These are phyloP conservation scores for Heteractis magnifica DNA, from an alignment of 92 coral and sea anemone genomes.

Conservation along the genomic window DNA sequence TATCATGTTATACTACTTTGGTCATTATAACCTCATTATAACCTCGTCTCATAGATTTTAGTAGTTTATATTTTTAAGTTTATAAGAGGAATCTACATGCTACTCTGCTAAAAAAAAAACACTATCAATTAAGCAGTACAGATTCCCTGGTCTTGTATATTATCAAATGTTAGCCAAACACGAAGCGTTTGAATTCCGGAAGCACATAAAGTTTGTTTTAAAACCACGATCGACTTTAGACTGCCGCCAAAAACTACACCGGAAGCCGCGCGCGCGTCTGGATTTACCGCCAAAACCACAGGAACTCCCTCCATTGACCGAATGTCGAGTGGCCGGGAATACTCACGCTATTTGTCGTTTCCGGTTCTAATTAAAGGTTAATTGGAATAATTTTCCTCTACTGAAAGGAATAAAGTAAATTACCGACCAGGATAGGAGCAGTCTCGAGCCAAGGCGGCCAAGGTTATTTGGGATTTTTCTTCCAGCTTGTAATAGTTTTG, in stretches of 20 bases:
- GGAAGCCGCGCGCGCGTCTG: slow-evolving; percentile 26
- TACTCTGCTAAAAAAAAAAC: too few relatives aligned
- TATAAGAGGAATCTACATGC: too few relatives aligned
- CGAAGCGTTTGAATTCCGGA: slow-evolving; percentile 17
- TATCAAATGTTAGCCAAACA: neutral
- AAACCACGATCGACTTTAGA: slow-evolving; percentile 23
- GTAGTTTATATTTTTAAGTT: too few relatives aligned
- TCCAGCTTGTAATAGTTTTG: too few relatives aligned
- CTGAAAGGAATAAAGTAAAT: neutral
- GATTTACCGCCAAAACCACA: slow-evolving; percentile 24
- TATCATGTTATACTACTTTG: too few relatives aligned
- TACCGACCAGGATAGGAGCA: neutral
- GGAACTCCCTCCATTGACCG: neutral
- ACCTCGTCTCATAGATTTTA: too few relatives aligned
- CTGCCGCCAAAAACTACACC: slow-evolving; percentile 17
- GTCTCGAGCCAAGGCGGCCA: neutral
- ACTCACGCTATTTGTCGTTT: slow-evolving; percentile 4
- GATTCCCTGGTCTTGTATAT: neutral
- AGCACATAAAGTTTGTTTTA: slow-evolving; percentile 1
- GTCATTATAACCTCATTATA: too few relatives aligned
- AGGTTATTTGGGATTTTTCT: neutral
- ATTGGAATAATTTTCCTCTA: neutral
- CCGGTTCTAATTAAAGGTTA: slow-evolving; percentile 24
- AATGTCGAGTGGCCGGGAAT: neutral
- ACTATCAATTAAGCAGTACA: too few relatives aligned